phyloP scores from a whole-genome alignment of 2,797 vertebrate species.

The Nannoperca australis region DNA sequence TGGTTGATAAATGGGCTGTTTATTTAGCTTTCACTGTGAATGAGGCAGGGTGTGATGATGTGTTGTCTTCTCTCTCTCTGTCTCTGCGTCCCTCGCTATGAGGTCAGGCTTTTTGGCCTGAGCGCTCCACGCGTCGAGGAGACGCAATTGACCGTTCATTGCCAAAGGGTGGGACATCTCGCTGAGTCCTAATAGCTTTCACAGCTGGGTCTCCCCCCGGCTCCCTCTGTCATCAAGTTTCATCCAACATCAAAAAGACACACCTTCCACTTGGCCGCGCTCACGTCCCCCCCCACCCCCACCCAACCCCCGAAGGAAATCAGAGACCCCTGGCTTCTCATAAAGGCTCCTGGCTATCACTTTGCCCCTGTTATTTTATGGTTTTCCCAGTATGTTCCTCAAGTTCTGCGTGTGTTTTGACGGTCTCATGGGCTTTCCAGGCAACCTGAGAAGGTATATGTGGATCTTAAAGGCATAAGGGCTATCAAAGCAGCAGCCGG shows the following conservation, averaged over 20 bases:
- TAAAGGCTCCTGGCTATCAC: slow-evolving; percentile 65
- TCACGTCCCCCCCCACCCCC: slow-evolving; percentile 1
- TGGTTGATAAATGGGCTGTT: slow-evolving; percentile 73
- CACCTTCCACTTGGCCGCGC: slow-evolving; percentile 73
- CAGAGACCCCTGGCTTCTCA: slow-evolving; percentile 53
- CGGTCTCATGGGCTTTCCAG: slow-evolving; percentile 19
- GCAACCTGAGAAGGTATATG: slow-evolving; percentile 42
- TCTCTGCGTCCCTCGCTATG: slow-evolving; percentile 24
- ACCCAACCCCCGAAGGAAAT: slow-evolving; percentile 46
- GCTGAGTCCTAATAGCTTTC: slow-evolving; percentile 76
- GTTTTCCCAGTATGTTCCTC: slow-evolving; percentile 56
- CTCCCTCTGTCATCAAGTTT: slow-evolving; percentile 74
- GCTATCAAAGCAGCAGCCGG: slow-evolving; percentile 41
- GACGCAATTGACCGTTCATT: slow-evolving; percentile 47
- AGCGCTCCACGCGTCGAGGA: slow-evolving; percentile 22
- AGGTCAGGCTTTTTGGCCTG: slow-evolving; percentile 55
- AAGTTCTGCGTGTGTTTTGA: slow-evolving; percentile 23
- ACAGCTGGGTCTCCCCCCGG: slow-evolving; percentile 72
- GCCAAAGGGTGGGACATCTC: slow-evolving; percentile 74
- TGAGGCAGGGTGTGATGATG: slow-evolving; percentile 65
- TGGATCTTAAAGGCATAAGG: slow-evolving; percentile 29
- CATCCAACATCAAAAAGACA: slow-evolving; percentile 77
- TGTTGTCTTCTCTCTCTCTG: slow-evolving; percentile 36
- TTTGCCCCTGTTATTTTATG: slow-evolving; percentile 53
- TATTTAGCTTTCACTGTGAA: slow-evolving; percentile 68